Base-by-base conservation (phyloP, 2,113 vertebrate genomes). In the Guaruba guarouba region DNA sequence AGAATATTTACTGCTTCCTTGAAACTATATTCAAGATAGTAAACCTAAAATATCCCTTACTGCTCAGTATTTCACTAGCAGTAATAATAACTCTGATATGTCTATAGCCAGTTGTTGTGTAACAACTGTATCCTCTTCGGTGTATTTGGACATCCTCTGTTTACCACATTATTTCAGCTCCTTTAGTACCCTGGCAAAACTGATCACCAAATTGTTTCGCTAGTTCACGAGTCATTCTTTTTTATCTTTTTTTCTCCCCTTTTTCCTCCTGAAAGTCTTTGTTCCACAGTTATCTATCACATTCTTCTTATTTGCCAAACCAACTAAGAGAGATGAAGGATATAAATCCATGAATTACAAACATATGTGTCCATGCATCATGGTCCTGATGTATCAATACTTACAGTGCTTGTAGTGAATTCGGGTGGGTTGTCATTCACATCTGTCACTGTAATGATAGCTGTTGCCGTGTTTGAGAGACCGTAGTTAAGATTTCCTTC, bases 351-450 rank as follows among this genome's bases (percentile, higher is more conserved):
- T 6, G 77, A 84, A 77, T 68, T 23, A 59, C 90, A 28, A 69
- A 37, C 68, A 25, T 23, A 84, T 0, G 27, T 12, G 63, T 10
- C 91, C 88, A 44, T 18, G 81, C 59, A 35, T 78, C 57, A 5
- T 87, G 16, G 83, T 27, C 57, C 61, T 43, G 87, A 27, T 19
- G 57, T 13, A 48, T 11, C 2, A 59, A 37, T 35, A 98, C 99
- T 99, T 88, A 99, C 99, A n/a, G 99, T 99, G 96, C 98, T 99
- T 31, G 97, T 95, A 2, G 98, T 99, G 95, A 99, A 99, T 57
- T 99, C 99, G 0, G 99, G 99, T 0, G 99, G 99, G 95, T 99
- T 99, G 98, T 99, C 99, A 11, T 99, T 99, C 97, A 99, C 99
- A 85, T 99, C 99, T 0, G 99, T 98, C 90, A 99, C 99, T 0